A percentile compares a stretch with the other conserved stretches of the same genome.
Conservation (phyloP, 2,797 vertebrate species). For the Lateolabrax maculatus region DNA sequence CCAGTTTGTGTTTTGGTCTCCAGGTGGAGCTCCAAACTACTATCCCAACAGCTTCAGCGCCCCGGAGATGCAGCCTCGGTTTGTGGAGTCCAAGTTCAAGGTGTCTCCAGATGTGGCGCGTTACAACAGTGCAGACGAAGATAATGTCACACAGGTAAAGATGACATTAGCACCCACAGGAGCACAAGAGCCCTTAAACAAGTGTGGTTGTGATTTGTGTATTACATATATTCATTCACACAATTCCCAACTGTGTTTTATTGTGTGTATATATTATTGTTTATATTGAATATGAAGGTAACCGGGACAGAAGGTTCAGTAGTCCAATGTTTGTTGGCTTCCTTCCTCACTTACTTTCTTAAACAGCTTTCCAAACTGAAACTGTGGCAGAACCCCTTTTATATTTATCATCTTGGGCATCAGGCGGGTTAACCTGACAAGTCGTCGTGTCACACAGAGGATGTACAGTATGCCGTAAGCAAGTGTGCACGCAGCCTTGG, state of each 20-base stretch:
- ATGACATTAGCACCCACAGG: too few relatives aligned
- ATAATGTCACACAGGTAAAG: conserved; percentile 93
- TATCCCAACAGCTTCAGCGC: conserved; percentile 96
- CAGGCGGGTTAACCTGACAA: too few relatives aligned
- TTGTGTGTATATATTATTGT: too few relatives aligned
- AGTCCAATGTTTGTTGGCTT: not conserved
- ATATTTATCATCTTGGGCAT: too few relatives aligned
- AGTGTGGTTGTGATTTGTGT: too few relatives aligned
- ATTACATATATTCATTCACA: not conserved
- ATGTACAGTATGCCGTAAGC: too few relatives aligned
- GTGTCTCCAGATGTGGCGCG: conserved; percentile 88
- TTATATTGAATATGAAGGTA: not conserved
- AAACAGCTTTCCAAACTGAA: too few relatives aligned
- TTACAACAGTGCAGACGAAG: conserved; percentile 90
- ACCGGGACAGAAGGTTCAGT: not conserved
- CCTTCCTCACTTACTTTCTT: not conserved
- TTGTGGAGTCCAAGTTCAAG: conserved; percentile 76
- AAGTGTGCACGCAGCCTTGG: too few relatives aligned
- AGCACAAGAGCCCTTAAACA: too few relatives aligned
- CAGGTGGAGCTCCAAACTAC: conserved; percentile 97
- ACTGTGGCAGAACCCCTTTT: too few relatives aligned
- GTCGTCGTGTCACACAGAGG: too few relatives aligned
- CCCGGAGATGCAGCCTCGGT: conserved; percentile 82
- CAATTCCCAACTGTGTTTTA: not conserved
- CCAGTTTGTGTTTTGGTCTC: conserved; percentile 18